Evolutionary conservation across 2,888 invertebrate genomes (phyloP), one percentile per base, ranked within the genome.

Genomic region (Drosophila silvestris): DNA sequence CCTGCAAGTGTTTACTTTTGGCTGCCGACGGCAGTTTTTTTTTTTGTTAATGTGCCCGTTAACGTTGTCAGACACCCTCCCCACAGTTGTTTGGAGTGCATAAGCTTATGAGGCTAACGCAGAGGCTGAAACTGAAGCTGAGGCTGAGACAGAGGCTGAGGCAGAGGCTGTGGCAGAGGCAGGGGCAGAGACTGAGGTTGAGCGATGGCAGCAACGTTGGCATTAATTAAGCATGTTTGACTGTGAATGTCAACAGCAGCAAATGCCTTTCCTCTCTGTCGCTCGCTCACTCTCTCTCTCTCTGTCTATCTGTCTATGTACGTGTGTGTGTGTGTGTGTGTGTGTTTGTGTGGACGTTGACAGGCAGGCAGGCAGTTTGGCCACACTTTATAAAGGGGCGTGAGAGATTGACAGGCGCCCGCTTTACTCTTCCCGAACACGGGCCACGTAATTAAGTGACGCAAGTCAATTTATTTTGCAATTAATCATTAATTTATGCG

Each of bases 401-500:
- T 53, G 52, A 70, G 61, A 58, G 70, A 52, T 56, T 77, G 77
- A 74, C 72, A 75, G 79, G 52, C 74, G 60, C 63, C 69, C 80
- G 61, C 68, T 70, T 70, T 70, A 57, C 82, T 81, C 50, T 59
- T 72, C 73, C 74, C 70, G 77, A 84, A 63, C 76, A 70, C 73
- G 62, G 61, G 77, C 68, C 54, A 79, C 77, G 84, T 84, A 88
- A 87, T 91, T 90, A 89, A 89, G 90, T 88, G 90, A 87, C 91
- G 88, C 91, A 91, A 91, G 91, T 90, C 90, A 91, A 91, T 91
- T 91, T 90, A 91, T 91, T 91, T 91, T 82, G 83, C 89, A 91
- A 91, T 91, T 91, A 89, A 91, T 91, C 91, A 91, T 91, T 91
- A 90, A 91, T 91, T 91, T 90, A 87, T 89, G 81, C 86, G 82